These are phyloP conservation scores for Elymnias hypermnestra DNA, from an alignment of 1,140 invertebrate species.

Conservation along the genomic window DNA sequence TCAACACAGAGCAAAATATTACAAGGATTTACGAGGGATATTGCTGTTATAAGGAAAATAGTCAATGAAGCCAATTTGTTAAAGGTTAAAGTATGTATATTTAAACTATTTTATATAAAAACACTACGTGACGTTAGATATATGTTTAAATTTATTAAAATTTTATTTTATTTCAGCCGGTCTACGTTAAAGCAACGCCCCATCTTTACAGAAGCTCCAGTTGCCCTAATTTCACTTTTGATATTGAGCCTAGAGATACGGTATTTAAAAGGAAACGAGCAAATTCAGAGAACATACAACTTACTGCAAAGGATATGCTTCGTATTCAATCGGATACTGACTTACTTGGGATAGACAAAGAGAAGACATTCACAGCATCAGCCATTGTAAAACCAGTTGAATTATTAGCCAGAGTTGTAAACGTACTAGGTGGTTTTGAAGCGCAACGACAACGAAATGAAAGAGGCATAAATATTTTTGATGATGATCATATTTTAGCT, in stretches of 20 bases:
- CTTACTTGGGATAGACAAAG: constrained; percentile 84
- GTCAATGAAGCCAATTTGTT: constrained; percentile 87
- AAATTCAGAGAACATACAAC: constrained; percentile 77
- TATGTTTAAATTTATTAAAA: constrained; percentile 3
- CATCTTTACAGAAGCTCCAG: constrained; percentile 73
- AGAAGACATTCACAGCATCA: constrained; percentile 82
- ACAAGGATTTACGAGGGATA: constrained; percentile 85
- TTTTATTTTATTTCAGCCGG: constrained; percentile 60
- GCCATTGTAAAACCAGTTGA: constrained; percentile 83
- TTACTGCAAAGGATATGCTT: constrained; percentile 71
- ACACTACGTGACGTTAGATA: background rate
- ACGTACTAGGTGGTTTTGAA: constrained; percentile 82
- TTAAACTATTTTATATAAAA: background rate
- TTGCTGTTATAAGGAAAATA: constrained; percentile 83
- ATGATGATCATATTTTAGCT: constrained; percentile 81
- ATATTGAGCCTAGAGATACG: constrained; percentile 69
- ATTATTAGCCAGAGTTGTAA: constrained; percentile 84
- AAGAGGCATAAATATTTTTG: constrained; percentile 79
- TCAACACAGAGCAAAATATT: constrained; percentile 86
- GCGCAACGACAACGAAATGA: constrained; percentile 65
- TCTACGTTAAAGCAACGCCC: constrained; percentile 71
- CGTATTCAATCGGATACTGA: constrained; percentile 85
- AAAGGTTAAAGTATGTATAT: constrained; percentile 82
- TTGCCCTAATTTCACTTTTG: constrained; percentile 79
- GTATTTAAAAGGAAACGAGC: constrained; percentile 77